phyloP scores from a whole-genome alignment of 2,797 vertebrate species.

The Pseudochirops cupreus region DNA sequence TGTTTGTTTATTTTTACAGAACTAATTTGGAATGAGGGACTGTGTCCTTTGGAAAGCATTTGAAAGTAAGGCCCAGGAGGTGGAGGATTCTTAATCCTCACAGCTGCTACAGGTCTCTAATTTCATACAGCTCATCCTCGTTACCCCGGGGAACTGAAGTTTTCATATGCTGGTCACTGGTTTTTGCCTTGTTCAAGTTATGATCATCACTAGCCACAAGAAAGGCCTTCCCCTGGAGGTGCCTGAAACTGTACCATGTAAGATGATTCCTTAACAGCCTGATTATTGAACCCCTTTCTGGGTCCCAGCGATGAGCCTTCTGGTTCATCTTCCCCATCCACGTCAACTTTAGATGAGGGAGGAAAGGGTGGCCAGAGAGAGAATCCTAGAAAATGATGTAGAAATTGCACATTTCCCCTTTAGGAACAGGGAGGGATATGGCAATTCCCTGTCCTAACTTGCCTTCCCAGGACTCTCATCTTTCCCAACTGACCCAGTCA shows the following conservation, averaged over 20 bases:
- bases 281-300: not conserved
- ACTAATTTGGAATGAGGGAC: constrained; percentile 35
- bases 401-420: constrained; percentile 7
- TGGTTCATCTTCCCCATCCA: too few species aligned
- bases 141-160: constrained; percentile 1
- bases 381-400: not conserved
- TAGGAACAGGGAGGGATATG: not conserved
- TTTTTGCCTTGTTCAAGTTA: not conserved
- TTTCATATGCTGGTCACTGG: constrained; percentile 16
- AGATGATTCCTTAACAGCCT: constrained; percentile 3
- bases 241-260: constrained; percentile 21
- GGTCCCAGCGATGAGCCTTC: too few species aligned
- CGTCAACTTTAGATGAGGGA: not conserved
- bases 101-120: constrained; percentile 6
- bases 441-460: not conserved
- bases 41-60: not conserved
- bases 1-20: constrained; percentile 44
- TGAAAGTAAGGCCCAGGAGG: constrained; percentile 44
- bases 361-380: not conserved
- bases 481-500: constrained; percentile 30
- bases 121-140: constrained; percentile 42
- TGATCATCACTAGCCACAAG: not conserved
- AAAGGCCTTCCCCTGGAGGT: constrained; percentile 13
- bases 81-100: constrained; percentile 39
- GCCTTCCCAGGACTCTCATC: not conserved